Evolutionary conservation across 2,888 invertebrate genomes (phyloP).

Genomic region (Dryadula phaetusa): DNA sequence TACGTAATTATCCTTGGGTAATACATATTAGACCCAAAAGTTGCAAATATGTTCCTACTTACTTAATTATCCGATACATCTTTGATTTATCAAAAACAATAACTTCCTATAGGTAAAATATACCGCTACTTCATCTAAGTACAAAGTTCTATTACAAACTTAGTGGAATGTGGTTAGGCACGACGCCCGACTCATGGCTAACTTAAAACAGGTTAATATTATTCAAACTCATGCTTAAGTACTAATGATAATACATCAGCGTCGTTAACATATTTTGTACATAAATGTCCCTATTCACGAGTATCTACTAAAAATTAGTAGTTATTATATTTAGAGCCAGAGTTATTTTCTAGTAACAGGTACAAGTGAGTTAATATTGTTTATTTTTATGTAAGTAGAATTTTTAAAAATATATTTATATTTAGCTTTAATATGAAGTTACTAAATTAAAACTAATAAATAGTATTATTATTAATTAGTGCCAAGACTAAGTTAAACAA

Average conservation of each 20-base stretch:
- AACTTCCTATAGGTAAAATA: conserved; percentile 47
- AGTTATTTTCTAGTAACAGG: conserved; percentile 53
- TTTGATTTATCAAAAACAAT: conserved; percentile 22
- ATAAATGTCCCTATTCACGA: conserved; percentile 44
- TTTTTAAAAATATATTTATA: background rate
- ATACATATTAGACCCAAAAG: background rate
- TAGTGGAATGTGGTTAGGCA: conserved; percentile 63
- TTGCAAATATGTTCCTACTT: background rate
- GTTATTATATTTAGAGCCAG: conserved; percentile 27
- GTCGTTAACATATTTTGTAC: conserved; percentile 49
- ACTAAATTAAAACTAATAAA: background rate
- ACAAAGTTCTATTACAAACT: conserved; percentile 57
- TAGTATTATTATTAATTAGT: background rate
- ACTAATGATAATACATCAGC: conserved; percentile 51
- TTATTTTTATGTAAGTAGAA: conserved; percentile 52
- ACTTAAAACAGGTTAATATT: conserved; percentile 63
- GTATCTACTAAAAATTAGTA: conserved; percentile 29
- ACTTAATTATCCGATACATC: background rate
- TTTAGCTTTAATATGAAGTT: background rate
- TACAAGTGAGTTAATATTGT: conserved; percentile 61
- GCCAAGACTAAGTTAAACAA: background rate
- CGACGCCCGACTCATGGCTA: conserved; percentile 57
- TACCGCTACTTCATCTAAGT: conserved; percentile 48
- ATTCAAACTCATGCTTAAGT: conserved; percentile 56
- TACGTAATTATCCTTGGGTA: background rate